Percentiles rank a stretch among this genome's conserved stretches.
These are phyloP conservation scores for Gymnobelideus leadbeateri DNA, from an alignment of 2,113 vertebrate species.

Conservation along the genomic window DNA sequence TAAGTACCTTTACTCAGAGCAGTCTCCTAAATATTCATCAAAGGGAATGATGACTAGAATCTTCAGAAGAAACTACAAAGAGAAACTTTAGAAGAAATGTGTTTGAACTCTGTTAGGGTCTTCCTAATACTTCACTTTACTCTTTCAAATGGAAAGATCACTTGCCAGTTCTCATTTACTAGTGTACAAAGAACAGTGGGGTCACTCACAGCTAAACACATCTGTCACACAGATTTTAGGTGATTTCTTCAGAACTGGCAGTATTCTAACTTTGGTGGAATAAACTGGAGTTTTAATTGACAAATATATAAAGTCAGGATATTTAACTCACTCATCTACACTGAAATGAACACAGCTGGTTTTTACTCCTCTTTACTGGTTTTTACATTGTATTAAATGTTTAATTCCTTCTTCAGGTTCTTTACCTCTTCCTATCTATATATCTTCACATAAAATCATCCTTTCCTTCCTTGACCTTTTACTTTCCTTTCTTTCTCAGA, in stretches of 20 bases:
- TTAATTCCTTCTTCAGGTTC: background rate
- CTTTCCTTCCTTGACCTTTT: background rate
- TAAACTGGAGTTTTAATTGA: background rate
- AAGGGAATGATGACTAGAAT: background rate
- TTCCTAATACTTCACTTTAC: background rate
- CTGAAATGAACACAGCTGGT: background rate
- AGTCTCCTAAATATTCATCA: slow-evolving; percentile 54
- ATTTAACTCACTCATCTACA: background rate
- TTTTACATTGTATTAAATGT: background rate
- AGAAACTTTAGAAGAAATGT: background rate
- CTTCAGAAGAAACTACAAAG: slow-evolving; percentile 5
- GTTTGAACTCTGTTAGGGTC: background rate
- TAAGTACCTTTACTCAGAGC: slow-evolving; percentile 48
- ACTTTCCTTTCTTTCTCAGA: slow-evolving; percentile 1
- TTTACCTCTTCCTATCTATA: background rate
- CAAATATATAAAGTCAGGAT: background rate
- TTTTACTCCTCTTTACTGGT: background rate
- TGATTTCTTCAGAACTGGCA: slow-evolving; percentile 8
- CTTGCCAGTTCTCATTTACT: background rate
- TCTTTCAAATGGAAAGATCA: background rate
- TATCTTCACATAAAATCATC: slow-evolving; percentile 33
- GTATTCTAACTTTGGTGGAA: background rate
- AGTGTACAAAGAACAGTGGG: background rate
- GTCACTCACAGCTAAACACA: slow-evolving; percentile 1
- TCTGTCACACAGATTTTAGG: background rate